Conservation (phyloP, 2,797 vertebrate species). For the Micrastur ruficollis region DNA sequence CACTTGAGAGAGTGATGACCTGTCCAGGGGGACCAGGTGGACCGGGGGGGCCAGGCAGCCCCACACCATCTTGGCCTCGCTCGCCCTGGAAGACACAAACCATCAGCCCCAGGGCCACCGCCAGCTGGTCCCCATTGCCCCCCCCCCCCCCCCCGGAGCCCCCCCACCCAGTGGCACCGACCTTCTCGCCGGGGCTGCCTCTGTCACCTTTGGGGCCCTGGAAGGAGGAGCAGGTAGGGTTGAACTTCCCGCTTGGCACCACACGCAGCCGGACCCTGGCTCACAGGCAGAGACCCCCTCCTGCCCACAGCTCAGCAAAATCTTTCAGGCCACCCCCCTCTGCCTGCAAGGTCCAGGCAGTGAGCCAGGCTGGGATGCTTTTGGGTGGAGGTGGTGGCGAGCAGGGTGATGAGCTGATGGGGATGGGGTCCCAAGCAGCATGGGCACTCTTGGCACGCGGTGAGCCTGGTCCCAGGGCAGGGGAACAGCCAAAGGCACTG, state of each 20-base stretch:
- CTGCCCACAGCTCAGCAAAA: neutral
- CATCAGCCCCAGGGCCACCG: neutral
- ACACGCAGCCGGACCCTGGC: accelerated
- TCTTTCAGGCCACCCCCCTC: neutral
- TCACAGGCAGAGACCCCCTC: neutral
- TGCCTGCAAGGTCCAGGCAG: neutral
- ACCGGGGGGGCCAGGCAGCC: constrained; percentile 83
- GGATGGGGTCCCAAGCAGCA: accelerated
- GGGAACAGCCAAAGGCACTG: neutral
- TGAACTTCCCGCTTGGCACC: neutral
- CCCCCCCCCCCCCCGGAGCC: too few relatives aligned
- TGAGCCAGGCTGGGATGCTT: accelerated
- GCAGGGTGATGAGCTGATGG: neutral
- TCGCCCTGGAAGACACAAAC: constrained; percentile 79
- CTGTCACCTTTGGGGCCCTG: constrained; percentile 78
- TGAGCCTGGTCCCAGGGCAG: accelerated
- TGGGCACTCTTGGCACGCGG: accelerated
- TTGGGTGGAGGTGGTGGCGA: neutral
- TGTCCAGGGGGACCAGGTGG: constrained; percentile 89
- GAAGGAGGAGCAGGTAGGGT: neutral
- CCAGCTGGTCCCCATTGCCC: accelerated
- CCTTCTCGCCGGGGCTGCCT: constrained; percentile 70
- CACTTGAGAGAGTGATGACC: constrained; percentile 71
- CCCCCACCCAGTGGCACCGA: constrained; percentile 24
- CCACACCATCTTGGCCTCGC: constrained; percentile 83